Conservation (phyloP, 2,797 vertebrate genomes). For the Amblyopsis hoosieri region DNA sequence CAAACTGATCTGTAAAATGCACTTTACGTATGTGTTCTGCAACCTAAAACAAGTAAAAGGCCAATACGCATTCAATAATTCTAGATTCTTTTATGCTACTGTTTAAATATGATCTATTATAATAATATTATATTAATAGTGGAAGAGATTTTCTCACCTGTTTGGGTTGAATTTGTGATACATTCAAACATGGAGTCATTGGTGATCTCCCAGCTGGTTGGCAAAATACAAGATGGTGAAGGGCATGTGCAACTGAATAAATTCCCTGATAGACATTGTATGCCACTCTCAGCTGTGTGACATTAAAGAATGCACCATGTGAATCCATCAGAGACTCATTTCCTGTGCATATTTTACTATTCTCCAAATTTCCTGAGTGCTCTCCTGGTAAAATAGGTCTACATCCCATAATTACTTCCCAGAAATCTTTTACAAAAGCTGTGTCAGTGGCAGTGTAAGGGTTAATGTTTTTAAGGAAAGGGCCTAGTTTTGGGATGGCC, state of each 20-base stretch:
- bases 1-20: constrained; percentile 26
- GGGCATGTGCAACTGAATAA: constrained; percentile 21
- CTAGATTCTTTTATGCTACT: constrained; percentile 20
- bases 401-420: constrained; percentile 75
- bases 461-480: too few species aligned
- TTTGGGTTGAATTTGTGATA: constrained; percentile 60
- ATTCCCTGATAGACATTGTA: constrained; percentile 81
- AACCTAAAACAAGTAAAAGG: constrained; percentile 66
- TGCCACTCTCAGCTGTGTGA: constrained; percentile 72
- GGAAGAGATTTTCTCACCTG: constrained; percentile 51
- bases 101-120: too few species aligned
- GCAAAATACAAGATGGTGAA: constrained; percentile 69
- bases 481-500: too few species aligned
- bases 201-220: constrained; percentile 27
- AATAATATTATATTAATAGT: too few species aligned
- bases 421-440: constrained; percentile 72
- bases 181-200: constrained; percentile 52
- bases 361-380: not conserved
- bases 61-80: constrained; percentile 70
- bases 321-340: constrained; percentile 33
- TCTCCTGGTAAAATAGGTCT: constrained; percentile 23
- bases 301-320: constrained; percentile 70
- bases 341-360: constrained; percentile 46
- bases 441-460: constrained; percentile 8
- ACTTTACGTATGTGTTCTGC: constrained; percentile 56